These are phyloP conservation scores for Orycteropus afer DNA, from an alignment of 2,113 vertebrate species.

Conservation along the genomic window DNA sequence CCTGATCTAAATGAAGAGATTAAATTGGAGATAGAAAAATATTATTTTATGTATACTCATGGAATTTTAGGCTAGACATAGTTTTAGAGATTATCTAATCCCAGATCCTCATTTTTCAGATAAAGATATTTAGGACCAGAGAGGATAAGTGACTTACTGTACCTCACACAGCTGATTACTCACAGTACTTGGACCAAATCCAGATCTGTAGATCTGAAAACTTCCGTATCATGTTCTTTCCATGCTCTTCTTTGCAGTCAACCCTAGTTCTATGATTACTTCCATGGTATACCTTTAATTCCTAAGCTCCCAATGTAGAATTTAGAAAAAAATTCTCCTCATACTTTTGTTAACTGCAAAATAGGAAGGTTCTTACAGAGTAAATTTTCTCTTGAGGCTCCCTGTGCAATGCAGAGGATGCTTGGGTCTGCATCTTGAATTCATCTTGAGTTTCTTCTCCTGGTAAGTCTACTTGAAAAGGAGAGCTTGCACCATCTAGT, in stretches of 20 bases:
- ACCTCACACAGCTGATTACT: not conserved
- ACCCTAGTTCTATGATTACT: not conserved
- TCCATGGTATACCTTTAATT: not conserved
- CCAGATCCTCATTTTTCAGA: not conserved
- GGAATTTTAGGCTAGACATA: not conserved
- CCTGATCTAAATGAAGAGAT: not conserved
- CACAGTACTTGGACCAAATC: not conserved
- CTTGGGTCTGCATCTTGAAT: not conserved
- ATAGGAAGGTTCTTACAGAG: not conserved
- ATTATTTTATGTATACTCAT: not conserved
- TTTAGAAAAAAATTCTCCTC: not conserved
- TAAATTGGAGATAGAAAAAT: not conserved
- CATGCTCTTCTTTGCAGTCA: not conserved
- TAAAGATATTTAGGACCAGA: not conserved
- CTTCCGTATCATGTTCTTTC: not conserved
- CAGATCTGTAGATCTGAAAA: not conserved
- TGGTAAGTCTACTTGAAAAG: slow-evolving; percentile 66
- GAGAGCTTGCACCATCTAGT: slow-evolving; percentile 87
- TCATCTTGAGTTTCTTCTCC: slow-evolving; percentile 43
- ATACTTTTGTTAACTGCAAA: not conserved
- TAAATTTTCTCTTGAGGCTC: not conserved
- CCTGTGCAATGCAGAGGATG: not conserved
- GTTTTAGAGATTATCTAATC: not conserved
- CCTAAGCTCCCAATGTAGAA: not conserved
- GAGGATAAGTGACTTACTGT: not conserved